These are phyloP conservation scores for Cerastis rubricosa DNA, from an alignment of 2,888 invertebrate genomes.

Conservation along the genomic window DNA sequence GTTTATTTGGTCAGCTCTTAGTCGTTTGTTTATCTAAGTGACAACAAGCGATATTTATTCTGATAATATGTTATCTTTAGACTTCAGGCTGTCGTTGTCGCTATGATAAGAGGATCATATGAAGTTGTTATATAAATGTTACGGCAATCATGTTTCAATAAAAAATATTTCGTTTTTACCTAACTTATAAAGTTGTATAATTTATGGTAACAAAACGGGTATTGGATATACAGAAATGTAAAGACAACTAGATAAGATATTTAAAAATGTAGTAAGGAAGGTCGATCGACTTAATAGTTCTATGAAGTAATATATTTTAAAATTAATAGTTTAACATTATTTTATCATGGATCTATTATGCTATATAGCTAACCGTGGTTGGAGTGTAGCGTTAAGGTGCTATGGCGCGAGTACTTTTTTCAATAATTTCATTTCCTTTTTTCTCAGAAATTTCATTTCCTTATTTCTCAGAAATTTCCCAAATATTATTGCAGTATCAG, in stretches of 20 bases:
- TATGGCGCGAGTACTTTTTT: no score
- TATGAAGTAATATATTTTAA: background rate
- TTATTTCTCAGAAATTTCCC: no score
- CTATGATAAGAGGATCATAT: background rate
- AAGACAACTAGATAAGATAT: background rate
- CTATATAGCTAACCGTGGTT: no score
- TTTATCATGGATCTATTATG: background rate
- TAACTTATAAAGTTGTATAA: constrained; percentile 5
- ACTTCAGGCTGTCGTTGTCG: no score
- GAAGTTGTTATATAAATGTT: constrained; percentile 5
- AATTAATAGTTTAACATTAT: background rate
- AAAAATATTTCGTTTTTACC: background rate
- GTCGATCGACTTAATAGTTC: background rate
- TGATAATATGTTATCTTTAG: background rate
- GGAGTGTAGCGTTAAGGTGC: no score
- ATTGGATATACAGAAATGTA: background rate
- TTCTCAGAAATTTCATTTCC: no score
- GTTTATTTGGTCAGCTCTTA: background rate
- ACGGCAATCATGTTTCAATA: background rate
- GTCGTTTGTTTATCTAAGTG: background rate
- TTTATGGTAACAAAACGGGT: background rate
- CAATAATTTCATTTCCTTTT: no score
- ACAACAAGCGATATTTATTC: background rate
- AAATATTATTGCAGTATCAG: no score
- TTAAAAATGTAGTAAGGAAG: background rate